Evolutionary conservation across 2,113 vertebrate species (phyloP).

Genomic region (Mesocricetus auratus): DNA sequence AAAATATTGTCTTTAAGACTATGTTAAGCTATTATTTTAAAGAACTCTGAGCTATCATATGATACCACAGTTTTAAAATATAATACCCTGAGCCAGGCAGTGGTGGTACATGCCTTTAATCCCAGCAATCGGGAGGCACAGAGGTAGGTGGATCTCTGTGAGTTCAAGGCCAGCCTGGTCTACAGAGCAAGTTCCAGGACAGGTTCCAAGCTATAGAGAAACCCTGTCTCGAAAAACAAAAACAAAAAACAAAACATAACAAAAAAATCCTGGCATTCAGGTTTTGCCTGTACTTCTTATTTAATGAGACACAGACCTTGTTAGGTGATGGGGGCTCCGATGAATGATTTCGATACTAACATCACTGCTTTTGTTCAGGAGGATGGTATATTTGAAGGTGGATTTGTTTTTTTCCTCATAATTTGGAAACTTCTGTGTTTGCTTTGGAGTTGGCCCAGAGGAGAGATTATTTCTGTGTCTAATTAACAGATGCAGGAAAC

Average conservation of each 20-base stretch:
- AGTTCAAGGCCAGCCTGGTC: too few relatives aligned
- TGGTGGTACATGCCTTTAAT: too few relatives aligned
- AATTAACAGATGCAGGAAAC: conserved; percentile 37
- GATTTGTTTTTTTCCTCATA: conserved; percentile 9
- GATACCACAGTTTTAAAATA: not conserved
- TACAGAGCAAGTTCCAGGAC: too few relatives aligned
- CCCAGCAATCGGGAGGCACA: too few relatives aligned
- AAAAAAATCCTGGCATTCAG: conserved; percentile 9
- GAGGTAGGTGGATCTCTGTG: too few relatives aligned
- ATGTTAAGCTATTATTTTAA: conserved; percentile 45
- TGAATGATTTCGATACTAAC: conserved; percentile 4
- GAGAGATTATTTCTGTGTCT: conserved; percentile 10
- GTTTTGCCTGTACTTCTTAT: conserved; percentile 5
- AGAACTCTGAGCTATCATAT: not conserved
- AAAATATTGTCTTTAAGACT: conserved; percentile 28
- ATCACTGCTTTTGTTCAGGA: conserved; percentile 28
- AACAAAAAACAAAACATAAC: too few relatives aligned
- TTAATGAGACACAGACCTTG: not conserved
- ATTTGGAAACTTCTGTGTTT: conserved; percentile 40
- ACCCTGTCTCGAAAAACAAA: too few relatives aligned
- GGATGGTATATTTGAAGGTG: not conserved
- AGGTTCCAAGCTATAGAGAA: too few relatives aligned
- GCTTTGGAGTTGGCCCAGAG: conserved; percentile 47
- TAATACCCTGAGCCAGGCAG: not conserved
- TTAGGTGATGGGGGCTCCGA: not conserved